A percentile compares a stretch with the other conserved stretches of the same genome.
phyloP scores from a whole-genome alignment of 92 coral and sea anemone genomes.

The Epizoanthus rinbou region DNA sequence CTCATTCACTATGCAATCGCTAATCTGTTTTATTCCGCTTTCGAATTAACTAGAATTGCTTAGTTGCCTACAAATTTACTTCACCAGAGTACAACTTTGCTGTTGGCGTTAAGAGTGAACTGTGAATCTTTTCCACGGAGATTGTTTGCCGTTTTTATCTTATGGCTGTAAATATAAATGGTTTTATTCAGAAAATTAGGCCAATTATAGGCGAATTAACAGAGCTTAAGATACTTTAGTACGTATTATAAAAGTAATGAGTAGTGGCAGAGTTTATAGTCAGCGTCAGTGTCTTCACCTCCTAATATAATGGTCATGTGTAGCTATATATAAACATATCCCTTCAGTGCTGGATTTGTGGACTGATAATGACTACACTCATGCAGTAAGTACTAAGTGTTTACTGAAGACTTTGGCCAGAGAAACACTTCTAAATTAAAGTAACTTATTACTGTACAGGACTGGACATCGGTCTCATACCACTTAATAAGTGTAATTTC shows the following conservation, averaged over 20 bases:
- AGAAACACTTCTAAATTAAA: not conserved
- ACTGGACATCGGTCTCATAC: not conserved
- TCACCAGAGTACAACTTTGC: too few species aligned
- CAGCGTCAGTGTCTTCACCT: not conserved
- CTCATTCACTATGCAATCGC: too few species aligned
- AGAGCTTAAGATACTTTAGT: slow-evolving; percentile 11
- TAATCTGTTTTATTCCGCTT: too few species aligned
- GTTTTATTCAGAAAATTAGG: slow-evolving; percentile 16
- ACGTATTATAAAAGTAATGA: not conserved
- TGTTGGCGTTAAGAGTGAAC: not conserved
- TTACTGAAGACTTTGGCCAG: too few species aligned
- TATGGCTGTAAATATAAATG: slow-evolving; percentile 9
- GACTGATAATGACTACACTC: not conserved
- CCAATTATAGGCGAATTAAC: not conserved
- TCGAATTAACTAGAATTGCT: too few species aligned
- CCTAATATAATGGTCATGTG: not conserved
- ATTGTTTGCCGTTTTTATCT: not conserved
- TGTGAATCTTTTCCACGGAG: not conserved
- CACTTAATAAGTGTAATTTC: slow-evolving; percentile 39
- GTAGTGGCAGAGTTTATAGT: not conserved
- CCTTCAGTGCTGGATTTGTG: too few species aligned
- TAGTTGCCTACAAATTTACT: too few species aligned
- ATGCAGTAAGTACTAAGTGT: not conserved
- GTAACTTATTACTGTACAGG: too few species aligned
- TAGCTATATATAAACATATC: too few species aligned